These are phyloP conservation scores for Pseudomugil tenellus DNA, from an alignment of 2,797 vertebrate genomes.

Conservation along the genomic window DNA sequence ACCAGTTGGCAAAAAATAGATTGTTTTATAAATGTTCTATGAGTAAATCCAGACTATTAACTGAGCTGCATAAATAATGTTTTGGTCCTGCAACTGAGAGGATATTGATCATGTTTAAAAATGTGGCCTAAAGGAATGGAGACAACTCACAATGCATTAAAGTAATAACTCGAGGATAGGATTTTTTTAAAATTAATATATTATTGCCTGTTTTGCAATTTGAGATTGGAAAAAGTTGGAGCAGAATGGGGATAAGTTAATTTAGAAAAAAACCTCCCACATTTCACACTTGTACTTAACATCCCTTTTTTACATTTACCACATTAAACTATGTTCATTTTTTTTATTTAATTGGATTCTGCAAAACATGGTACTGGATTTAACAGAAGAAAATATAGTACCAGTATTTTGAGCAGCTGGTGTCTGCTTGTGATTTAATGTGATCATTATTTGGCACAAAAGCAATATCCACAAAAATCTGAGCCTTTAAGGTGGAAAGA, in stretches of 20 bases:
- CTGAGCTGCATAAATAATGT: conserved; percentile 5
- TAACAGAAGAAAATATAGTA: not conserved
- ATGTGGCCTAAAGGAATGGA: too few relatives aligned
- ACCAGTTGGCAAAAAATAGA: not conserved
- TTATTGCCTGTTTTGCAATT: not conserved
- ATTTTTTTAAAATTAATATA: conserved; percentile 9
- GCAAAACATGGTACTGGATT: too few relatives aligned
- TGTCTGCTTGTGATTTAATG: not conserved
- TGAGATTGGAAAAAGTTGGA: not conserved
- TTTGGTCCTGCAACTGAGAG: conserved; percentile 15
- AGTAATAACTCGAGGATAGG: not conserved
- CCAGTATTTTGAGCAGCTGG: too few relatives aligned
- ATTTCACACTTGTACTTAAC: too few relatives aligned
- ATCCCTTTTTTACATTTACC: too few relatives aligned
- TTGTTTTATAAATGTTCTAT: not conserved
- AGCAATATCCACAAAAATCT: not conserved
- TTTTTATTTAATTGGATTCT: too few relatives aligned
- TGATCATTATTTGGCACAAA: not conserved
- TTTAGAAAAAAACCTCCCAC: too few relatives aligned
- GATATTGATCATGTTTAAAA: conserved; percentile 15
- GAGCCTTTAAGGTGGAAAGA: too few relatives aligned
- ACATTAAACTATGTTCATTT: too few relatives aligned
- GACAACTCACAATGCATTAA: not conserved
- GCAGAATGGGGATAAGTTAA: not conserved
- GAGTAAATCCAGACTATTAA: not conserved